Evolutionary conservation across 2,113 vertebrate species (phyloP).

Genomic region (Alces alces): DNA sequence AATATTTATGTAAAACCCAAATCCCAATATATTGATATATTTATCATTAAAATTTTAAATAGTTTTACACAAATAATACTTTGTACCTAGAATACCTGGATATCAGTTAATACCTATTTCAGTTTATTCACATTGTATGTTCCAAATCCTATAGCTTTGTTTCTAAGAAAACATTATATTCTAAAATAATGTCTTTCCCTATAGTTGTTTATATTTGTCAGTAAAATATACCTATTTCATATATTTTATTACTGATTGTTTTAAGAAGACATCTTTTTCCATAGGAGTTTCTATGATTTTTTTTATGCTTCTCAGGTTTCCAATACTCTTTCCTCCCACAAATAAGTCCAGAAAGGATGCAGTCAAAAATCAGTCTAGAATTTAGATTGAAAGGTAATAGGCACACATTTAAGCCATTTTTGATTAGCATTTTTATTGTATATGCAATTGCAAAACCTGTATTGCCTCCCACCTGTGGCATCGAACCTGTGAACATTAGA

Average conservation of each 20-base stretch:
- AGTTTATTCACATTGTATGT: not conserved
- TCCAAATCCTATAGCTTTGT: not conserved
- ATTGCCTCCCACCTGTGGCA: not conserved
- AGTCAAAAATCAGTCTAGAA: not conserved
- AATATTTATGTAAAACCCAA: not conserved
- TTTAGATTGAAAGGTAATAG: not conserved
- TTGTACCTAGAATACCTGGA: not conserved
- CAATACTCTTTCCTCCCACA: not conserved
- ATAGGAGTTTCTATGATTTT: not conserved
- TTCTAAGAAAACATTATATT: not conserved
- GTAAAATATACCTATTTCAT: not conserved
- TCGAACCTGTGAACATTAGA: not conserved
- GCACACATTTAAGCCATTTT: not conserved
- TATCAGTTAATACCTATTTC: not conserved
- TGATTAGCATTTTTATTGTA: not conserved
- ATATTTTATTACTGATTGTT: not conserved
- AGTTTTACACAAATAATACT: not conserved
- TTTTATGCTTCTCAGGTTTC: not conserved
- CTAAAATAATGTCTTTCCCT: not conserved
- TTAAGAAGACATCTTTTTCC: not conserved
- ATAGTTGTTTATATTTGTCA: not conserved
- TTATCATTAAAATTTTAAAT: not conserved
- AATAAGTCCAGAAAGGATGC: not conserved
- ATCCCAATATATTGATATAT: not conserved
- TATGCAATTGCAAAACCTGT: not conserved